Base-by-base conservation (phyloP, 2,888 invertebrate genomes). In the Eulithis testata region DNA sequence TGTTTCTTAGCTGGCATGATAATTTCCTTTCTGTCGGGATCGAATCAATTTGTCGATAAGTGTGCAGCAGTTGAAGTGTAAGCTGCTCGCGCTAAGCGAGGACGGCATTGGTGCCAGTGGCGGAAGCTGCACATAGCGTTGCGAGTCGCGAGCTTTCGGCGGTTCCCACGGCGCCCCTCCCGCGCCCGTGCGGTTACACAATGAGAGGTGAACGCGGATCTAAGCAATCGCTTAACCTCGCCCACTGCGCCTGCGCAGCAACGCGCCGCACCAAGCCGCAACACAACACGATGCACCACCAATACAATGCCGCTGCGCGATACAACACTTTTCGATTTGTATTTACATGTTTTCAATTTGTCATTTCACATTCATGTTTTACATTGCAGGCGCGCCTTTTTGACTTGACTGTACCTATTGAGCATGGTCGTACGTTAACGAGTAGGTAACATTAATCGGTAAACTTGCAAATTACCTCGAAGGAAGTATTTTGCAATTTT, bases 141-240 rank as follows among this genome's bases (percentile, higher is more conserved):
- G 73, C 60, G 59, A 52, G 45, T 65, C 43, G 77, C 87, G 85
- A 91, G 92, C 91, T 92, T 92, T 92, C 91, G 92, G 92, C 80
- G 90, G 89, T 92, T 92, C 92, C 92, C 92, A 92, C 92, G 91
- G 83, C 80, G 78, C 85, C 81, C 85, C 84, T 81, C 79, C 81
- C 80, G 80, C 83, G 73, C 74, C 77, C 78, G 70, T 71, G 81
- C 82, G 82, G 86, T 93, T 93, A 90, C 92, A 93, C 92, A 93
- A 92, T 91, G 88, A 90, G 87, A 91, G 91, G 91, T 91, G 91
- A 92, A 92, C 92, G 90, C 91, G 92, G 92, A 92, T 93, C 92
- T 92, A 91, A 91, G 91, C 92, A 92, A 91, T 91, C 91, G 91
- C 90, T 93, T 91, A 92, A 92, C 92, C 92, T 92, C 92, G 91